A percentile compares a stretch with the other conserved stretches of the same genome.
phyloP scores from a whole-genome alignment of 1,140 invertebrate species.

The Panulirus ornatus region DNA sequence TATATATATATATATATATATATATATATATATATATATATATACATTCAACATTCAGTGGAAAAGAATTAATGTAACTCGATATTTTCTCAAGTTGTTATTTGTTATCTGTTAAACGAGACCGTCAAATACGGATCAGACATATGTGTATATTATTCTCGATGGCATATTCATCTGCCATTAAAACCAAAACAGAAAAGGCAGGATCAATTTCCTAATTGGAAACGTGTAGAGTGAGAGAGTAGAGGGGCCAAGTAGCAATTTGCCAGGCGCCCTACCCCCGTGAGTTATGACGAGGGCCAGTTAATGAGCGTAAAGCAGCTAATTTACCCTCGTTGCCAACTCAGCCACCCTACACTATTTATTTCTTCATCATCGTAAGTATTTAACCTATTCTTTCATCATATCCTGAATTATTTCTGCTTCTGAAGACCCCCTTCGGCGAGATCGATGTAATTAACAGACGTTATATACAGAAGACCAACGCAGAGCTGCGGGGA shows the following conservation, averaged over 20 bases:
- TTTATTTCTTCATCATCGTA: conserved; percentile 58
- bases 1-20: not conserved
- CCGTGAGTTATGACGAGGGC: conserved; percentile 29
- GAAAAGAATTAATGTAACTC: too few relatives aligned
- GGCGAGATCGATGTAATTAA: too few relatives aligned
- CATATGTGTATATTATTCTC: too few relatives aligned
- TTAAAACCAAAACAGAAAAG: too few relatives aligned
- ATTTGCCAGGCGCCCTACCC: conserved; percentile 43
- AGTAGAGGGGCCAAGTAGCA: conserved; percentile 28
- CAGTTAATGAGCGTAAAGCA: conserved; percentile 58
- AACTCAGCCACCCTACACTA: not conserved
- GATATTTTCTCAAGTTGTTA: too few relatives aligned
- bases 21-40: not conserved
- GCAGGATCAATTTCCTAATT: conserved; percentile 35
- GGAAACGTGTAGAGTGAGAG: conserved; percentile 7
- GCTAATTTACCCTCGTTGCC: conserved; percentile 54
- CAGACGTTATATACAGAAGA: too few relatives aligned
- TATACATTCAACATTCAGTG: not conserved
- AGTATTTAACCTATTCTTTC: not conserved
- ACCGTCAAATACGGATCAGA: too few relatives aligned
- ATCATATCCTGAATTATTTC: not conserved
- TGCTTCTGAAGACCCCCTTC: too few relatives aligned
- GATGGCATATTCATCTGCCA: too few relatives aligned
- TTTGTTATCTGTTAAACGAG: too few relatives aligned
- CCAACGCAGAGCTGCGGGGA: too few relatives aligned